Base-by-base conservation (phyloP, 2,888 invertebrate genomes). In the Cephus pulcher region DNA sequence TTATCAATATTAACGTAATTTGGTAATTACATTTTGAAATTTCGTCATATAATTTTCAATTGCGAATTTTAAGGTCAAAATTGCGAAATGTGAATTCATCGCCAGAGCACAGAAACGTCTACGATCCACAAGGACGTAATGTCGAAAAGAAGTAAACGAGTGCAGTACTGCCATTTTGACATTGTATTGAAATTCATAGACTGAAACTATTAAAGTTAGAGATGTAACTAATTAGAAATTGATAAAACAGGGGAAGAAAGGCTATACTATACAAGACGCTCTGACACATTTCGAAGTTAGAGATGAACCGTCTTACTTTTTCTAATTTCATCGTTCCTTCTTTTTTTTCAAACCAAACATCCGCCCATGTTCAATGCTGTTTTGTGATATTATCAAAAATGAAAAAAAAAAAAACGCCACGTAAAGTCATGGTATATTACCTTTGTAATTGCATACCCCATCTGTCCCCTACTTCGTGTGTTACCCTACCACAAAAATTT, bases 151-250 rank as follows among this genome's bases (percentile, higher is more conserved):
- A 33, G 71, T 33, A 71, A 71, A 80, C 76, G 80, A 81, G 76
- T 84, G 80, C 77, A 80, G 83, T 81, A 85, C 85, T 86, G 87
- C 84, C 86, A 86, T 86, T 84, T 80, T 80, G 80, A 84, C 80
- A 79, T 80, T 85, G 83, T 86, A 86, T 88, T 86, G 85, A 86
- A 86, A 86, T 83, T 85, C 84, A 86, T 86, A 87, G 88, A 88
- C 86, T 87, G 87, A 88, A 84, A 84, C 81, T 82, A 82, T 79
- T 85, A 86, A 85, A 81, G 76, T 84, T 85, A 85, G 82, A 83
- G 80, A 79, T 85, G 78, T 86, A 86, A 85, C 84, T 85, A 81
- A 85, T 83, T 82, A 30, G 71, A 78, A 73, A 77, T 11, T 12
- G 34, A 56, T 23, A 79, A 79, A 35, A 79, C 23, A 56, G 23